A percentile compares a stretch with the other conserved stretches of the same genome.
These are phyloP conservation scores for Chrosomus eos DNA, from an alignment of 2,797 vertebrate species.

Conservation along the genomic window DNA sequence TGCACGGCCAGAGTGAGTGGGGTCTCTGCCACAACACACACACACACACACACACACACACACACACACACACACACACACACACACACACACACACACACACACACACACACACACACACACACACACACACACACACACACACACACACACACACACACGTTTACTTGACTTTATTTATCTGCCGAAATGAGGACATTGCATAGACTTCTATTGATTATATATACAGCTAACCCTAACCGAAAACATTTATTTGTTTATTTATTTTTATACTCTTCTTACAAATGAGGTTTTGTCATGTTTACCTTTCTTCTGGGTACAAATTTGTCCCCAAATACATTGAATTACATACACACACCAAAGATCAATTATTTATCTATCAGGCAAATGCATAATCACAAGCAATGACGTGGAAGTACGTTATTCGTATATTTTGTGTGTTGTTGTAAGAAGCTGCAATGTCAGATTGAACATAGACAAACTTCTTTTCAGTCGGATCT, in stretches of 20 bases:
- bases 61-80: slow-evolving; percentile 33
- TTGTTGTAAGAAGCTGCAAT: no score
- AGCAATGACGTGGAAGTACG: background rate
- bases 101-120: slow-evolving; percentile 17
- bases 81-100: background rate
- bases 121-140: slow-evolving; percentile 29
- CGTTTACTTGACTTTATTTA: background rate
- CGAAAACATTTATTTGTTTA: background rate
- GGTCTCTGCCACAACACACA: slow-evolving; percentile 79
- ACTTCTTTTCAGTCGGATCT: background rate
- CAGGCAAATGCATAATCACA: background rate
- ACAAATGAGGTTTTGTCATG: background rate
- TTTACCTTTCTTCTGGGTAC: background rate
- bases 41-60: slow-evolving; percentile 40
- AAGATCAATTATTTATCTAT: background rate
- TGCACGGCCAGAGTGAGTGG: slow-evolving; percentile 90
- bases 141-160: slow-evolving; percentile 1
- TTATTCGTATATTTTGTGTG: background rate
- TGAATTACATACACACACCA: background rate
- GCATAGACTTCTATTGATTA: background rate
- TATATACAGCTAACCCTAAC: background rate
- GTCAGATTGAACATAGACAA: background rate
- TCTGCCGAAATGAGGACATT: background rate
- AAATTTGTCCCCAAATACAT: background rate
- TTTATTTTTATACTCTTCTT: background rate